These are phyloP conservation scores for Metalampra italica DNA, from an alignment of 2,888 invertebrate species.

Conservation along the genomic window DNA sequence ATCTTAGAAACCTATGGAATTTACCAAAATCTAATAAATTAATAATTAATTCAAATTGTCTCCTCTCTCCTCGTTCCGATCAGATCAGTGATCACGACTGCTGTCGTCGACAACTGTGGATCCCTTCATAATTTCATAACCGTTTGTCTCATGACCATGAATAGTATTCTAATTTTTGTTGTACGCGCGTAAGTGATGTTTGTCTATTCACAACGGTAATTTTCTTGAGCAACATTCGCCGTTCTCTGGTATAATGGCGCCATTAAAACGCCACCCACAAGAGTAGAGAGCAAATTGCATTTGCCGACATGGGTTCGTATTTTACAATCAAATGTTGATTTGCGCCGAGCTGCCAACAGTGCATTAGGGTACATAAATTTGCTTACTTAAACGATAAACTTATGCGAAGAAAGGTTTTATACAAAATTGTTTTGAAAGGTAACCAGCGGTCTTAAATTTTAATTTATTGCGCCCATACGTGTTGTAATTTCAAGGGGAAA, in stretches of 20 bases:
- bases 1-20: too few species aligned
- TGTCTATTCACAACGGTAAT: constrained; percentile 53
- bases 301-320: constrained; percentile 65
- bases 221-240: constrained; percentile 65
- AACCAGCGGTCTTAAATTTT: constrained; percentile 49
- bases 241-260: constrained; percentile 61
- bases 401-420: constrained; percentile 50
- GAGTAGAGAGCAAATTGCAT: constrained; percentile 69
- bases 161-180: constrained; percentile 1
- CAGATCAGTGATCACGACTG: too few species aligned
- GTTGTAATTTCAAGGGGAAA: constrained; percentile 26
- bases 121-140: too few species aligned
- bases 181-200: constrained; percentile 35
- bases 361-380: constrained; percentile 70
- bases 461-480: constrained; percentile 46
- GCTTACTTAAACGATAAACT: constrained; percentile 64
- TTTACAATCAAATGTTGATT: constrained; percentile 75
- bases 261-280: constrained; percentile 75
- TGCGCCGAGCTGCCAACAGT: constrained; percentile 61
- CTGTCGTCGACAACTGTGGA: too few species aligned
- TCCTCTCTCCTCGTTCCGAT: too few species aligned
- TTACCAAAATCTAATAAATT: too few species aligned
- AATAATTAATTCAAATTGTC: too few species aligned
- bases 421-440: constrained; percentile 52
- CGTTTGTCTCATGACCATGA: constrained; percentile 17